Conservation (phyloP, 2,888 invertebrate genomes). For the Pediacus dermestoides region DNA sequence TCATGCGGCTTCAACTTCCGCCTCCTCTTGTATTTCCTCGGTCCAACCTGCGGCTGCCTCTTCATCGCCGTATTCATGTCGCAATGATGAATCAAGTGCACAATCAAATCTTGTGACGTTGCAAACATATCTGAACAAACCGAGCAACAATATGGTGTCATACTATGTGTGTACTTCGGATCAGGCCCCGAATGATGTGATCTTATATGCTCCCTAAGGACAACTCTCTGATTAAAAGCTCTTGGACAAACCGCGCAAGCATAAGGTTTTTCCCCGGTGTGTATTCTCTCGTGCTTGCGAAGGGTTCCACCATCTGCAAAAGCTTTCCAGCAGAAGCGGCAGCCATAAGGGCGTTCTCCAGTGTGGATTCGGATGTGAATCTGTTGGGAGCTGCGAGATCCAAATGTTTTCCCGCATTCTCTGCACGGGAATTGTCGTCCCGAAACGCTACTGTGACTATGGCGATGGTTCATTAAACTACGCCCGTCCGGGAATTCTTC, state of each 20-base stretch:
- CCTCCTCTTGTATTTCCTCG: slow-evolving; percentile 73
- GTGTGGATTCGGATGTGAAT: slow-evolving; percentile 85
- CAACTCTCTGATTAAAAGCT: slow-evolving; percentile 84
- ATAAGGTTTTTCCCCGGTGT: slow-evolving; percentile 75
- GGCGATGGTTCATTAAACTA: slow-evolving; percentile 66
- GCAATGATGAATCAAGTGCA: slow-evolving; percentile 80
- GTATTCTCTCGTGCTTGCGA: slow-evolving; percentile 80
- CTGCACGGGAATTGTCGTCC: slow-evolving; percentile 72
- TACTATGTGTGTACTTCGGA: slow-evolving; percentile 59
- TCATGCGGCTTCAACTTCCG: slow-evolving; percentile 70
- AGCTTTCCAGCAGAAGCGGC: slow-evolving; percentile 84
- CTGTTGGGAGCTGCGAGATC: slow-evolving; percentile 80
- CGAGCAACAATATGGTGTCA: slow-evolving; percentile 68
- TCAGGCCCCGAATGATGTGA: slow-evolving; percentile 83
- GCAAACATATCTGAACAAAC: slow-evolving; percentile 70
- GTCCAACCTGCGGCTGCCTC: slow-evolving; percentile 71
- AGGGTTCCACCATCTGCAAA: slow-evolving; percentile 85
- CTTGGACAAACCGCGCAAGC: slow-evolving; percentile 83
- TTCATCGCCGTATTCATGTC: slow-evolving; percentile 81
- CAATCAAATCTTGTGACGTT: slow-evolving; percentile 72
- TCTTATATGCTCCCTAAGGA: slow-evolving; percentile 77
- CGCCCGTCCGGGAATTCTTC: slow-evolving; percentile 69
- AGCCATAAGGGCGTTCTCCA: slow-evolving; percentile 74
- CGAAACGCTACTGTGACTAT: slow-evolving; percentile 51
- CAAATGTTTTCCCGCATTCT: slow-evolving; percentile 83